phyloP scores from a whole-genome alignment of 2,888 invertebrate genomes.

The Lydus trimaculatus region DNA sequence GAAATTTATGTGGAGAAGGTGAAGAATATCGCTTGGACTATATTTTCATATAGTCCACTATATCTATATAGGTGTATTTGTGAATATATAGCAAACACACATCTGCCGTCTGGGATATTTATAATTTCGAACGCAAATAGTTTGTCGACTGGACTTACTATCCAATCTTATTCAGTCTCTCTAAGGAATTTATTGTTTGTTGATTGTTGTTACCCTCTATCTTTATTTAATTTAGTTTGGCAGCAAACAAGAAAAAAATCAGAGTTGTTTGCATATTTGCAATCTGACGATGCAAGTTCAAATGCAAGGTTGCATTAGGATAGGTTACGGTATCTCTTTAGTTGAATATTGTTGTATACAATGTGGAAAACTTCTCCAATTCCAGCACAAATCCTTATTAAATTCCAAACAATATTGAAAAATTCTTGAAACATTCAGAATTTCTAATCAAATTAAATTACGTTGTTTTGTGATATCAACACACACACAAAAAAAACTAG shows the following conservation, averaged over 20 bases:
- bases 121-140: slow-evolving; percentile 46
- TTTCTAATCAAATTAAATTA: not conserved
- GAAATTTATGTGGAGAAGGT: not conserved
- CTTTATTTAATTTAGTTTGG: not conserved
- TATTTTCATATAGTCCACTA: not conserved
- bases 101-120: slow-evolving; percentile 51
- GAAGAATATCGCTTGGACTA: slow-evolving; percentile 17
- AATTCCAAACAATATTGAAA: slow-evolving; percentile 15
- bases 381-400: slow-evolving; percentile 17
- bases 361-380: not conserved
- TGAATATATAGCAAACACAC: slow-evolving; percentile 40
- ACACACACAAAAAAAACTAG: not conserved
- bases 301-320: slow-evolving; percentile 42
- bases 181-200: slow-evolving; percentile 16
- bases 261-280: slow-evolving; percentile 16
- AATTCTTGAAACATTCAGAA: not conserved
- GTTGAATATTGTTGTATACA: slow-evolving; percentile 10
- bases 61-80: slow-evolving; percentile 30
- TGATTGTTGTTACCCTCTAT: slow-evolving; percentile 14
- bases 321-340: slow-evolving; percentile 40
- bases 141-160: slow-evolving; percentile 17
- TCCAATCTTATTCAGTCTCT: slow-evolving; percentile 7
- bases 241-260: not conserved
- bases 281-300: slow-evolving; percentile 36
- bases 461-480: too few species aligned